Evolutionary conservation across 2,888 invertebrate genomes (phyloP), one percentile per base, ranked within the genome.

Genomic region (Atethmia centrago): DNA sequence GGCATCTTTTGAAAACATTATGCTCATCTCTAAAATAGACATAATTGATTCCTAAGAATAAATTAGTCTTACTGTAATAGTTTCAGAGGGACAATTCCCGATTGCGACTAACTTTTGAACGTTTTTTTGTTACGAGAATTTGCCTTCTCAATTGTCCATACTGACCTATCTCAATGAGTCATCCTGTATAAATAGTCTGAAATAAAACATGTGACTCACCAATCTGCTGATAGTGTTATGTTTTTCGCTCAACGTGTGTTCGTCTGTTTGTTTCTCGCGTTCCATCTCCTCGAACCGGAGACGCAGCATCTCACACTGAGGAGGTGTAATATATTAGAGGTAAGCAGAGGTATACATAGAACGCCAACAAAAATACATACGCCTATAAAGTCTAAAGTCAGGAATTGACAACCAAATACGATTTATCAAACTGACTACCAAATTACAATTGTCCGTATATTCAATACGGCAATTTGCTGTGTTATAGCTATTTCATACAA

Each of bases 271-370:
- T 88, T 95, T 97, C 64, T 96, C 96, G 25, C 95, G 93, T 80
- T 97, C 95, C 91, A 97, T 94, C 87, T 97, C 95, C 59, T 96
- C 96, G 74, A 97, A 94, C 62, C 97, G 95, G 67, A 96, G 94
- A 80, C 97, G 95, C 72, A 97, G 90, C 90, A 95, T 93, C 83
- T 96, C 96, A 82, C 97, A 96, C 97, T 97, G 88, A 7, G 87
- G 88, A 66, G 2, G 53, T 45, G 51, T 19, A 53, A 51, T 4
- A 21, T 19, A 0, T 71, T 58, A 45, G n/a, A 2, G 3, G 36
- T 42, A 31, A 12, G 47, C 65, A 69, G 49, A 42, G 2, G 14
- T 42, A 10, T 42, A 10, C 10, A 42, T 12, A 12, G 12, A 42
- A 42, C 42, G 42, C 3, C 4, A n/a, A n/a, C n/a, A 51, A 12